phyloP scores from a whole-genome alignment of 30 jellyfish, hydroid and myxozoan species.

The Hydra vulgaris region DNA sequence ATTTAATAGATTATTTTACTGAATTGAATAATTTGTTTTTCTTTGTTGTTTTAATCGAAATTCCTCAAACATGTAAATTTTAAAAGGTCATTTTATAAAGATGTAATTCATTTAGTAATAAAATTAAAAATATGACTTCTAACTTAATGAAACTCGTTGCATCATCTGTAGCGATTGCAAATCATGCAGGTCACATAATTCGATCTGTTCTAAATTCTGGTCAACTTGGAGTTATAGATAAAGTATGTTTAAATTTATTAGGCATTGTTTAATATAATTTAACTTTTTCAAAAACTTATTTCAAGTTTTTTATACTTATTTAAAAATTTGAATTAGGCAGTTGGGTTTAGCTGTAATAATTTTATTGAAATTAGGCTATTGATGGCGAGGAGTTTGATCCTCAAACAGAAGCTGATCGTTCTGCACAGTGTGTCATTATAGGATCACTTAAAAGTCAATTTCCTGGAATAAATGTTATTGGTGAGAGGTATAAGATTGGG shows the following conservation, averaged over 20 bases:
- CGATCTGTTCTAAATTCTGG: constrained; percentile 67
- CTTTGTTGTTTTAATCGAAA: no score
- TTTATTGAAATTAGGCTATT: constrained; percentile 17
- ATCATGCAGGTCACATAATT: constrained; percentile 60
- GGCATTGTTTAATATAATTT: no score
- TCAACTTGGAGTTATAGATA: constrained; percentile 73
- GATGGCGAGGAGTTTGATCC: constrained; percentile 77
- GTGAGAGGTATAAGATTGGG: constrained; percentile 55
- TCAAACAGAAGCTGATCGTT: constrained; percentile 97
- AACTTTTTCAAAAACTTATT: no score
- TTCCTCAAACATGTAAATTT: no score
- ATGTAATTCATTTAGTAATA: no score
- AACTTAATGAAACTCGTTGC: constrained; percentile 59
- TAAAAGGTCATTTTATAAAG: no score
- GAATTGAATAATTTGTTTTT: no score
- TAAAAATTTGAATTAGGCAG: no score
- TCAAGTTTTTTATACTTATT: no score
- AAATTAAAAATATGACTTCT: not conserved
- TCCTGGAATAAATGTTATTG: constrained; percentile 72
- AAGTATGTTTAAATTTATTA: no score
- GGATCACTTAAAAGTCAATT: constrained; percentile 67
- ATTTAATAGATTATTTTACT: no score
- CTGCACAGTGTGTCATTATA: constrained; percentile 77
- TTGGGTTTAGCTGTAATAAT: no score
- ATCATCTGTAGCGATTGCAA: constrained; percentile 89